These are phyloP conservation scores for Etheostoma spectabile DNA, from an alignment of 2,113 vertebrate species.

Conservation along the genomic window DNA sequence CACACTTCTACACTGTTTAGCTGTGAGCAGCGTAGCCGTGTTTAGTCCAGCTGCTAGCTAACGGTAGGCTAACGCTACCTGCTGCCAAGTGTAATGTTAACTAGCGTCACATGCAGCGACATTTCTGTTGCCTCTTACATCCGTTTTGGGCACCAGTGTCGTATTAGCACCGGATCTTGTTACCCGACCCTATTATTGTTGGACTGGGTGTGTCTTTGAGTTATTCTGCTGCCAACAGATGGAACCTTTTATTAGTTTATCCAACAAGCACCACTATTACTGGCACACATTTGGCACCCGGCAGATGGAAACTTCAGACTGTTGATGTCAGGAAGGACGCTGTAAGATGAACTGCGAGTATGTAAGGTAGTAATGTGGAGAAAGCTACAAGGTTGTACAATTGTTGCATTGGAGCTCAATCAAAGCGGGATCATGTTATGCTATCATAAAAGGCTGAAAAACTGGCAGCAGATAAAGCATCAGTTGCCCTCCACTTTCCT, in stretches of 20 bases:
- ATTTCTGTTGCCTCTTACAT: too few species aligned
- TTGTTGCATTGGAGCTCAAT: constrained; percentile 1
- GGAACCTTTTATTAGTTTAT: constrained; percentile 47
- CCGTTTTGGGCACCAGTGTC: too few species aligned
- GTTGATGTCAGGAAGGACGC: constrained; percentile 12
- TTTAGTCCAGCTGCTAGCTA: too few species aligned
- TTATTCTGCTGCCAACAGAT: constrained; percentile 44
- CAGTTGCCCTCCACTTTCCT: constrained; percentile 13
- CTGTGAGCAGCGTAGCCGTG: too few species aligned
- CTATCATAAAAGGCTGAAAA: background rate
- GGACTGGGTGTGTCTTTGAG: constrained; percentile 31
- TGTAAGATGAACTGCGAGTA: constrained; percentile 19
- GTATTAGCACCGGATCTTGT: too few species aligned
- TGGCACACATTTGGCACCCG: constrained; percentile 32
- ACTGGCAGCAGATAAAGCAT: constrained; percentile 14
- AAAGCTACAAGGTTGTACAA: constrained; percentile 6
- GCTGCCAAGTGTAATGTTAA: too few species aligned
- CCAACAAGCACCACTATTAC: constrained; percentile 46
- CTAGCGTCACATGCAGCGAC: too few species aligned
- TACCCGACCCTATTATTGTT: background rate
- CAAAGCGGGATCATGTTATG: background rate
- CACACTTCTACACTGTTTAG: too few species aligned
- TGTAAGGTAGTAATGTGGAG: background rate
- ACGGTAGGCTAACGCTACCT: too few species aligned
- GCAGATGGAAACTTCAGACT: constrained; percentile 50